Evolutionary conservation across 2,113 vertebrate genomes (phyloP), one percentile per base, ranked within the genome.

Genomic region (Myiopsitta monachus): DNA sequence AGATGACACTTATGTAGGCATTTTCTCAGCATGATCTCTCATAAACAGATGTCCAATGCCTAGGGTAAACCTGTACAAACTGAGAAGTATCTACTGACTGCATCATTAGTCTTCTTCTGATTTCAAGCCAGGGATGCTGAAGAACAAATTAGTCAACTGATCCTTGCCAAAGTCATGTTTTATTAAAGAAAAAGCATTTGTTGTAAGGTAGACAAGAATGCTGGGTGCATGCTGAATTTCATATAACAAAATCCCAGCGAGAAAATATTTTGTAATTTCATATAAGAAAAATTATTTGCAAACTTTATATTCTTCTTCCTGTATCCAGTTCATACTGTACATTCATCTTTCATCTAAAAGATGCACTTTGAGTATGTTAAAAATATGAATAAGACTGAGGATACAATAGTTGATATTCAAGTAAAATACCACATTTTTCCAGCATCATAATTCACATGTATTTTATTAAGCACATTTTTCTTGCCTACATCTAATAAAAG

Each of bases 41-140:
- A 94, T 91, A 96, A 98, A 96, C 91, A 98, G 94, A 95, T 97
- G 92, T 95, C 95, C 90, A 95, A 52, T 93, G 92, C 84, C 92
- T 97, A 96, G 83, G 69, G 80, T 97, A 97, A 97, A 97, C 92
- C 93, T 97, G 55, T 83, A 85, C 91, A 94, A 96, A 93, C 94
- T 92, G 93, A 93, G 77, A 95, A 91, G 63, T 86, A 83, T 91
- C 92, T 96, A 83, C 80, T 75, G 94, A 93, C 78, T 94, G 64
- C 73, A 96, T 95, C 62, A 97, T 97, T 96, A 94, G 54, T 96
- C 85, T 64, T 93, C 66, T 91, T 97, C 91, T 94, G 75, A 95
- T 96, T 96, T 91, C 75, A 96, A 93, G 62, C 87, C 90, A 96
- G 91, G 91, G 82, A 94, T 84, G 92, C 87, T 95, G 90, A 96